Evolutionary conservation across 2,888 invertebrate species (phyloP), one percentile per base, ranked within the genome.

Genomic region (Caenorhabditis plicata): DNA sequence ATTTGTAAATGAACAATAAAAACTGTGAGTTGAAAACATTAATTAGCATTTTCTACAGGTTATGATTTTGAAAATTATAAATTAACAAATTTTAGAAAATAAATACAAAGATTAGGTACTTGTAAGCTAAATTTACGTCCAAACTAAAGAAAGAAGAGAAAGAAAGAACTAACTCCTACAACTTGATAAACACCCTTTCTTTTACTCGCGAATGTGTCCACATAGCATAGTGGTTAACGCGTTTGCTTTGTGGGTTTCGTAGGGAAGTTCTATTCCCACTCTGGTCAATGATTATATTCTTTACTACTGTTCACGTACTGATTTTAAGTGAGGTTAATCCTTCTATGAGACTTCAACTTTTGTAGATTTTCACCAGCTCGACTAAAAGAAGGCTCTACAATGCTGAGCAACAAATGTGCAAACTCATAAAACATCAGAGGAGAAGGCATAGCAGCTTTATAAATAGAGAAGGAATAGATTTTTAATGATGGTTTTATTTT

Each of bases 241-340:
- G 15, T 43, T 8, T 20, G 42, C 29, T 22, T 2, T 2, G 11
- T n/a, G 20, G 4, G 19, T 17, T 4, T 1, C 4, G 15, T 20
- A n/a, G 4, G 31, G 11, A 20, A 31, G 42, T 19, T 42, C 42
- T 20, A 42, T 19, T 20, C 31, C 42, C 5, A 3, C 5, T 23
- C 4, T 27, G 3, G 52, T 52, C 53, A 9, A 45, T 58, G 58
- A 58, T 58, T 58, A 58, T 22, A 55, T 31, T 20, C 36, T 41
- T 45, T 39, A 49, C 53, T 58, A 58, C 58, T 58, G 58, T 58
- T 58, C 58, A 58, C 58, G 58, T 58, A 49, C 58, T 53, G 52
- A 58, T 47, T 58, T 47, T 44, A 44, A 51, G 58, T 58, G 58
- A 48, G 52, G 58, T 53, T 45, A 44, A 39, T 22, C 58, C 58